phyloP scores from a whole-genome alignment of 2,113 vertebrate species.

The Indri indri region DNA sequence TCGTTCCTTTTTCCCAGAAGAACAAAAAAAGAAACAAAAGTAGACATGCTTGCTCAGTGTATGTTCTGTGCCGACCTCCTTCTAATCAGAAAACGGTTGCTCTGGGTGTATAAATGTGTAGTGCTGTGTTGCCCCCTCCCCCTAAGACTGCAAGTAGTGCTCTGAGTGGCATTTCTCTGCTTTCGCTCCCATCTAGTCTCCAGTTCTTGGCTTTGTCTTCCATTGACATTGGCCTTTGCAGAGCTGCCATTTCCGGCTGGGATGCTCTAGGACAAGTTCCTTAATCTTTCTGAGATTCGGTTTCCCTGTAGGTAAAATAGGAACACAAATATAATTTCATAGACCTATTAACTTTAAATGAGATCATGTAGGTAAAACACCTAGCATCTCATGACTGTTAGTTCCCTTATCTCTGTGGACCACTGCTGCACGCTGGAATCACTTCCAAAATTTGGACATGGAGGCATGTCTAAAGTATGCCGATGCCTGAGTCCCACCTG shows the following conservation, averaged over 20 bases:
- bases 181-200: background rate
- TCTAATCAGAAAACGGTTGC: background rate
- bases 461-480: background rate
- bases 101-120: background rate
- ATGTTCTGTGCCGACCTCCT: background rate
- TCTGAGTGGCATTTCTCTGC: background rate
- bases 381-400: background rate
- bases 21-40: background rate
- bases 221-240: background rate
- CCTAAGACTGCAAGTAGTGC: background rate
- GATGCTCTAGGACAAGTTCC: background rate
- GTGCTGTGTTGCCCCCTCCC: rapidly evolving
- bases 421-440: background rate
- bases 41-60: background rate
- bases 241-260: background rate
- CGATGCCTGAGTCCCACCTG: background rate
- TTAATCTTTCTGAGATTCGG: background rate
- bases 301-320: background rate
- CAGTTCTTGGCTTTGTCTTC: background rate
- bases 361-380: background rate
- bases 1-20: background rate
- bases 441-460: too few species aligned
- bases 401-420: background rate
- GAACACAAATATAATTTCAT: background rate
- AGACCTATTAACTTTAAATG: background rate